phyloP scores from a whole-genome alignment of 2,113 vertebrate species.

The Parotia lawesii region DNA sequence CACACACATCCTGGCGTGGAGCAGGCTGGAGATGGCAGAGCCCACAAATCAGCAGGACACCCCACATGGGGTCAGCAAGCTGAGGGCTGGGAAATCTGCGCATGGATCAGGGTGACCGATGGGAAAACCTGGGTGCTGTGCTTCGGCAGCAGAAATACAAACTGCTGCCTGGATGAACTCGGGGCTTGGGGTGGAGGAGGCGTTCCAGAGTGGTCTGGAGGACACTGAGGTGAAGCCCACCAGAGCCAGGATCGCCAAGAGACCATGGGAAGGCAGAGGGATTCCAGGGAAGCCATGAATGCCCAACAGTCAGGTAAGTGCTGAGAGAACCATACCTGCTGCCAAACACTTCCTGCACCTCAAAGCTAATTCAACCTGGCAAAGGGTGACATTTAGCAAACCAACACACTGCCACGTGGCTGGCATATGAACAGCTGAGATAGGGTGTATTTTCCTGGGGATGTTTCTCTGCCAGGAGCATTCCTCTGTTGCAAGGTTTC shows the following conservation, averaged over 20 bases:
- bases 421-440: not conserved
- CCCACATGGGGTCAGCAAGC: not conserved
- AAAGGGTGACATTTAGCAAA: not conserved
- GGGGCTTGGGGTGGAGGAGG: not conserved
- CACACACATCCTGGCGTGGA: not conserved
- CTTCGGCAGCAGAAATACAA: not conserved
- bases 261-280: not conserved
- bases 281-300: not conserved
- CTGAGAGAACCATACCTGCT: not conserved
- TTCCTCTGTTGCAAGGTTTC: slow-evolving; percentile 50
- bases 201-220: rapidly evolving
- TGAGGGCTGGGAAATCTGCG: not conserved
- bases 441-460: not conserved
- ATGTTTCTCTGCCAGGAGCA: not conserved
- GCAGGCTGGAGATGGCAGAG: not conserved
- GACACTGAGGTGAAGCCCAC: not conserved
- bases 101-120: not conserved
- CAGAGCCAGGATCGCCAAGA: not conserved
- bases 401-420: not conserved
- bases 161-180: not conserved
- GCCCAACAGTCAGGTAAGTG: not conserved
- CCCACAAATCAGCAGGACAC: not conserved
- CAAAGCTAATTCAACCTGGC: not conserved
- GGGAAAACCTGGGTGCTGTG: not conserved
- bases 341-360: not conserved